phyloP scores from a whole-genome alignment of 1,140 invertebrate genomes.

The Ceratosolen solmsi region DNA sequence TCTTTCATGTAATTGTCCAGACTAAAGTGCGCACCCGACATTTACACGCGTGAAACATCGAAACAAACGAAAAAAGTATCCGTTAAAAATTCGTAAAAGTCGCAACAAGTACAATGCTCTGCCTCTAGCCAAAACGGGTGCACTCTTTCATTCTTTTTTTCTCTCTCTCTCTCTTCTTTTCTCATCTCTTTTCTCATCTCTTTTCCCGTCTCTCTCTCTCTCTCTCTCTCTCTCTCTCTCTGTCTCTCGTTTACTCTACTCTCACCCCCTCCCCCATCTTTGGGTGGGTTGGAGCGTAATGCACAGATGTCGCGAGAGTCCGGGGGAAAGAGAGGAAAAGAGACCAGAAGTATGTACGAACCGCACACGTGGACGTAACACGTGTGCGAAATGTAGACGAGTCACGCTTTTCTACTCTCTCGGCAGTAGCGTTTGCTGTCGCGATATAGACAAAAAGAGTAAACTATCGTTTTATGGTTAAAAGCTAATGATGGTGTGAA shows the following conservation, averaged over 20 bases:
- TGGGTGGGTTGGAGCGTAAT: background rate
- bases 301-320: conserved; percentile 37
- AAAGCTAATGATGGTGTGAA: background rate
- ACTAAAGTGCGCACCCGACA: background rate
- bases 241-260: background rate
- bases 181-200: background rate
- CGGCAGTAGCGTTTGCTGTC: background rate
- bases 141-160: background rate
- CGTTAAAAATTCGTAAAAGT: conserved; percentile 36
- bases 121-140: background rate
- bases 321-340: conserved; percentile 12
- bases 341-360: background rate
- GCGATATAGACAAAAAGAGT: background rate
- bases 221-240: background rate
- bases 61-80: conserved; percentile 25
- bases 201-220: conserved; percentile 14
- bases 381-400: conserved; percentile 36
- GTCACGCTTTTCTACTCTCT: conserved; percentile 1
- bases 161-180: background rate
- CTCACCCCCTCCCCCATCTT: too few species aligned
- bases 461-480: background rate
- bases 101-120: conserved; percentile 33
- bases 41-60: conserved; percentile 1
- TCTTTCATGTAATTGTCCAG: background rate
- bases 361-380: conserved; percentile 40